Conservation (phyloP, 37 sponge, comb jelly and placozoan species). For the Hormiphora californensis region DNA sequence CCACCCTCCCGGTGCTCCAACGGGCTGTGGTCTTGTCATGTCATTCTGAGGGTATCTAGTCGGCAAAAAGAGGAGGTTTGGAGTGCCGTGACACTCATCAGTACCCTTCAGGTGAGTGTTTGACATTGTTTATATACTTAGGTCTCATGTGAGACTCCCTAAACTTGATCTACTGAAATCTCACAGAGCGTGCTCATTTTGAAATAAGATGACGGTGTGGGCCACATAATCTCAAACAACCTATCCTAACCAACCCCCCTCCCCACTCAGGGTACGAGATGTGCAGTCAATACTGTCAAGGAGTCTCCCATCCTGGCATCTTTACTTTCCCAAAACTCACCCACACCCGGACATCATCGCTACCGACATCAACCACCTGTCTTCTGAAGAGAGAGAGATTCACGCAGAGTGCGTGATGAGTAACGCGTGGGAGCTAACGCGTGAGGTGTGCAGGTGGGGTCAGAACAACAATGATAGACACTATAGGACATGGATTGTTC, state of each 20-base stretch:
- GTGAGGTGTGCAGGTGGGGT: too few relatives aligned
- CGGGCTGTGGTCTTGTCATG: slow-evolving; percentile 18
- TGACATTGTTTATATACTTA: too few relatives aligned
- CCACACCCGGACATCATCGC: neutral
- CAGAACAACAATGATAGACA: too few relatives aligned
- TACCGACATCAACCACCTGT: slow-evolving; percentile 34
- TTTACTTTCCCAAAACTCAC: slow-evolving; percentile 23
- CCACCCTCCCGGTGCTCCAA: slow-evolving; percentile 1
- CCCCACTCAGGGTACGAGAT: slow-evolving; percentile 16
- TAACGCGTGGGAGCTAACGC: too few relatives aligned
- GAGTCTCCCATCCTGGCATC: slow-evolving; percentile 22
- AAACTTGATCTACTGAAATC: neutral
- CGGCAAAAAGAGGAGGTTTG: slow-evolving; percentile 27
- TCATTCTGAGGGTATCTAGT: slow-evolving; percentile 29
- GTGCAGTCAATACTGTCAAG: slow-evolving; percentile 19
- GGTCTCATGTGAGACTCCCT: neutral
- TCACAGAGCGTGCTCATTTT: too few relatives aligned
- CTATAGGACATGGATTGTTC: too few relatives aligned
- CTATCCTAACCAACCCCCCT: too few relatives aligned
- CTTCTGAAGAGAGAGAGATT: too few relatives aligned
- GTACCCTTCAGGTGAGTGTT: too few relatives aligned
- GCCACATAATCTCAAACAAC: too few relatives aligned
- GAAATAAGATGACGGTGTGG: too few relatives aligned
- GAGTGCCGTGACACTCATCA: slow-evolving; percentile 52
- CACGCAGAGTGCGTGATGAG: too few relatives aligned